phyloP scores from a whole-genome alignment of 2,113 vertebrate species.

The pig (Sus scrofa) region T2T-Sscrofa CM000830.6:24638501-24639000 shows the following conservation, averaged over 20 bases:
- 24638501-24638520: background rate
- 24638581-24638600: conserved; percentile 40
- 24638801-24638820: background rate
- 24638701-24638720: conserved; percentile 10
- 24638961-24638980: conserved; percentile 16
- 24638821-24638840: background rate
- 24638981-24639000: background rate
- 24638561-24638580: background rate
- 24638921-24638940: background rate
- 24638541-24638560: conserved; percentile 13
- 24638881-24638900: background rate
- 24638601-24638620: background rate
- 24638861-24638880: background rate
- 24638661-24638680: background rate
- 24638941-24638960: background rate
- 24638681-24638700: conserved; percentile 4
- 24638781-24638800: background rate
- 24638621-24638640: conserved; percentile 29
- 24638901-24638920: background rate
- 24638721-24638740: conserved; percentile 12
- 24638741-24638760: background rate
- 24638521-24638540: conserved; percentile 9
- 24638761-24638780: conserved; percentile 5
- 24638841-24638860: background rate
- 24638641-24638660: conserved; percentile 2